These are phyloP conservation scores for Podarcis lilfordi DNA, from an alignment of 2,797 vertebrate species.

Conservation along the genomic window DNA sequence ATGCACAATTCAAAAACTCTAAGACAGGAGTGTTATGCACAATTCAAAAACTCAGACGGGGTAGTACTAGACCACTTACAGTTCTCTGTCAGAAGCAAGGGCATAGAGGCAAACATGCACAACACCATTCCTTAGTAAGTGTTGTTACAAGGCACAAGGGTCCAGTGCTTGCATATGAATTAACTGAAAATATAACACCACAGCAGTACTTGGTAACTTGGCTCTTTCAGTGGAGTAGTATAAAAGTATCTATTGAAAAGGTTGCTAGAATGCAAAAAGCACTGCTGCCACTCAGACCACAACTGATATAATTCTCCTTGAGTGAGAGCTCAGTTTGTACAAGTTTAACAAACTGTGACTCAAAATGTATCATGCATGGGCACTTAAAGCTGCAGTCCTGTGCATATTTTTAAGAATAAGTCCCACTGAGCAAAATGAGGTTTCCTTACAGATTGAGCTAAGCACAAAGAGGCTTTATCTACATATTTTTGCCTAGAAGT, in stretches of 20 bases:
- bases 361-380: not conserved
- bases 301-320: not conserved
- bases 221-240: not conserved
- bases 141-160: not conserved
- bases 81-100: not conserved
- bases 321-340: not conserved
- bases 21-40: not conserved
- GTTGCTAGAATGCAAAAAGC: not conserved
- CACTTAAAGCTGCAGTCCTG: not conserved
- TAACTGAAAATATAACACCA: not conserved
- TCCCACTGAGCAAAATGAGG: not conserved
- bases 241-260: not conserved
- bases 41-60: too few relatives aligned
- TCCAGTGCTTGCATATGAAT: not conserved
- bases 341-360: not conserved
- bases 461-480: not conserved
- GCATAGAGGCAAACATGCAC: not conserved
- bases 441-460: not conserved
- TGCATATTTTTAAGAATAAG: not conserved
- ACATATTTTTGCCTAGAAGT: not conserved
- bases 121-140: not conserved
- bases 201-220: not conserved
- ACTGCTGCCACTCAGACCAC: not conserved
- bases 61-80: too few relatives aligned
- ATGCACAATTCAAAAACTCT: not conserved